Percentiles rank a stretch among this genome's conserved stretches.
These are phyloP conservation scores for Anguilla anguilla DNA, from an alignment of 2,797 vertebrate genomes.

Conservation along the genomic window DNA sequence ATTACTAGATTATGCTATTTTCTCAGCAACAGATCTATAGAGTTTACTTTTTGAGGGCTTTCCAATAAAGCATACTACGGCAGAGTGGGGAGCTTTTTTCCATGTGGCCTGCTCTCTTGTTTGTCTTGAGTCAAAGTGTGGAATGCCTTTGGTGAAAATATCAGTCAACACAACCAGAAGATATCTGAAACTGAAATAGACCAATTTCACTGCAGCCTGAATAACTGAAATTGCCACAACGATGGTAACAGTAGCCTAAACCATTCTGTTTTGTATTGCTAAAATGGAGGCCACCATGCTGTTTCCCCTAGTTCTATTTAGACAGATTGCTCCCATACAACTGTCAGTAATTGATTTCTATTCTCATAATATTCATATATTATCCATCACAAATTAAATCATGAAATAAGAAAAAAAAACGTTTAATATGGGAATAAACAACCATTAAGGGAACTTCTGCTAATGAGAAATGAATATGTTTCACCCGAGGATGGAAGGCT, in stretches of 20 bases:
- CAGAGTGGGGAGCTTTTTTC: not conserved
- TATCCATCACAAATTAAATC: constrained; percentile 7
- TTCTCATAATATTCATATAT: constrained; percentile 19
- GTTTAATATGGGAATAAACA: constrained; percentile 15
- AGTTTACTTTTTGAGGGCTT: constrained; percentile 12
- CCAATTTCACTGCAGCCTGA: not conserved
- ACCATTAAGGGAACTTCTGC: constrained; percentile 21
- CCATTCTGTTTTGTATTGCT: not conserved
- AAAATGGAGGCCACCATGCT: not conserved
- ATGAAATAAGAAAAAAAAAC: not conserved
- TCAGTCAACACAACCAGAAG: constrained; percentile 2
- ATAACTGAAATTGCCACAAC: not conserved
- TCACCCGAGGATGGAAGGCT: not conserved
- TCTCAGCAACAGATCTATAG: constrained; percentile 31
- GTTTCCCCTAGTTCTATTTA: not conserved
- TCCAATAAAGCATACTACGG: not conserved
- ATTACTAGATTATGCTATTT: constrained; percentile 26
- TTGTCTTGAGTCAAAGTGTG: not conserved
- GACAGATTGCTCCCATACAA: constrained; percentile 2
- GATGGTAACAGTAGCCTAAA: not conserved
- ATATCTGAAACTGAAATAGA: not conserved
- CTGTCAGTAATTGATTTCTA: constrained; percentile 3
- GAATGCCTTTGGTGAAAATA: not conserved
- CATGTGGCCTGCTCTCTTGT: not conserved
- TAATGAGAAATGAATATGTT: constrained; percentile 20